Evolutionary conservation across 2,888 invertebrate genomes (phyloP).

Genomic region (Athetis lepigone): DNA sequence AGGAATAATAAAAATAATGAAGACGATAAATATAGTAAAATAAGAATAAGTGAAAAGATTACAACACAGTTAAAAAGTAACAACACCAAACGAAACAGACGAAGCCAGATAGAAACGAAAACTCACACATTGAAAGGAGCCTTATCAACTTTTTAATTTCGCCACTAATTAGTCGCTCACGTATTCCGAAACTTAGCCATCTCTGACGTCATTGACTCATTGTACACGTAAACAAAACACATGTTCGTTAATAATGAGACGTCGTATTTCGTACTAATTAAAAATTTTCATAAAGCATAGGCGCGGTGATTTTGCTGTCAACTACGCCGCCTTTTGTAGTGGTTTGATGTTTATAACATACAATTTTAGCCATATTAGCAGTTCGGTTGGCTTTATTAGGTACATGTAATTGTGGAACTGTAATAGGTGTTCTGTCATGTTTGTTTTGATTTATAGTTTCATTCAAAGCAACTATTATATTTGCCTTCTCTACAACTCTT

Average conservation of each 20-base stretch:
- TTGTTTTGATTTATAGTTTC: conserved; percentile 6
- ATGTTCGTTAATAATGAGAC: conserved; percentile 25
- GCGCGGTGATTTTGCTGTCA: conserved; percentile 32
- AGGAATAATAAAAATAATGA: background rate
- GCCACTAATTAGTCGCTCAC: conserved; percentile 44
- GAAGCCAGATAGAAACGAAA: conserved; percentile 20
- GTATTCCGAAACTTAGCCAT: conserved; percentile 20
- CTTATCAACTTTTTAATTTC: conserved; percentile 47
- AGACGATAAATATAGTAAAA: background rate
- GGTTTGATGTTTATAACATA: conserved; percentile 29
- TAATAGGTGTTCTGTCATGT: conserved; percentile 22
- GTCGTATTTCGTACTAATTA: conserved; percentile 39
- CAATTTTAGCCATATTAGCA: conserved; percentile 37
- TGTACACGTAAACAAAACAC: conserved; percentile 32
- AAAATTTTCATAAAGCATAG: conserved; percentile 36
- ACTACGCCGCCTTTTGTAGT: conserved; percentile 35
- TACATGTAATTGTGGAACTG: conserved; percentile 9
- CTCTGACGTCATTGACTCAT: conserved; percentile 23
- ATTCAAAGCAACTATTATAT: conserved; percentile 4
- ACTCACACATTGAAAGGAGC: conserved; percentile 20
- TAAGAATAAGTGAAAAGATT: background rate
- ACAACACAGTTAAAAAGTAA: conserved; percentile 7
- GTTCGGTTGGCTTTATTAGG: conserved; percentile 22
- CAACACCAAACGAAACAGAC: background rate
- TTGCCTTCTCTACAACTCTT: background rate